phyloP scores from a whole-genome alignment of 1,140 invertebrate genomes.

The Zaprionus tsacasi region DNA sequence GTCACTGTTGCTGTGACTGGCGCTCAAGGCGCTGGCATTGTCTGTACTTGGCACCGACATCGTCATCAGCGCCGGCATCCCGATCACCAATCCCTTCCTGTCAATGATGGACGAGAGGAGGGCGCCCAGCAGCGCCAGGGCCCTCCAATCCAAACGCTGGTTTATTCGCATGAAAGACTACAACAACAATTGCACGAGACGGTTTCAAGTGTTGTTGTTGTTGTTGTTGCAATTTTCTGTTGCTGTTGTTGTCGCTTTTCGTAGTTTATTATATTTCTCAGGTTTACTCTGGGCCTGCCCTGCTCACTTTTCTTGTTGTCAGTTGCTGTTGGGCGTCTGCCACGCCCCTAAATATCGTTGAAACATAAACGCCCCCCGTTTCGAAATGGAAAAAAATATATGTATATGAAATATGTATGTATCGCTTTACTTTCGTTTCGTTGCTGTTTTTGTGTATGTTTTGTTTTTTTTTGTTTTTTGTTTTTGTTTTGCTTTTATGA shows the following conservation, averaged over 20 bases:
- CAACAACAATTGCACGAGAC: constrained; percentile 60
- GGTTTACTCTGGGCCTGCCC: constrained; percentile 23
- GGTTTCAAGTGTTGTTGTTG: constrained; percentile 25
- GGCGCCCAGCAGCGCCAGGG: constrained; percentile 84
- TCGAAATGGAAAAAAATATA: constrained; percentile 20
- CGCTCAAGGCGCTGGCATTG: constrained; percentile 17
- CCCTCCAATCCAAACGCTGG: constrained; percentile 83
- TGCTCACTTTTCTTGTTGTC: constrained; percentile 49
- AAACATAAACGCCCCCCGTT: constrained; percentile 66
- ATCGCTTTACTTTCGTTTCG: constrained; percentile 71
- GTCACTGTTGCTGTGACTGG: constrained; percentile 10
- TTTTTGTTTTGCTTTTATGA: constrained; percentile 29
- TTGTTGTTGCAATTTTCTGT: constrained; percentile 4
- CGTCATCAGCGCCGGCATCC: constrained; percentile 66
- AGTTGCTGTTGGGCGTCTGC: constrained; percentile 44
- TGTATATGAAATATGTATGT: not conserved
- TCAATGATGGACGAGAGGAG: constrained; percentile 79
- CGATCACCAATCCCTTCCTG: constrained; percentile 72
- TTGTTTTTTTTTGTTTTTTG: constrained; percentile 18
- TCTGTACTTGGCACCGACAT: constrained; percentile 40
- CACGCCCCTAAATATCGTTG: constrained; percentile 72
- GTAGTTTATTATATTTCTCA: constrained; percentile 45
- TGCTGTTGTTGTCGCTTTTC: constrained; percentile 23
- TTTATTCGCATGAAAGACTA: constrained; percentile 84
- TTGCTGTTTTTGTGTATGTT: constrained; percentile 18